Conservation (phyloP, 1,140 invertebrate species). For the Drosophila equinoxialis region DNA sequence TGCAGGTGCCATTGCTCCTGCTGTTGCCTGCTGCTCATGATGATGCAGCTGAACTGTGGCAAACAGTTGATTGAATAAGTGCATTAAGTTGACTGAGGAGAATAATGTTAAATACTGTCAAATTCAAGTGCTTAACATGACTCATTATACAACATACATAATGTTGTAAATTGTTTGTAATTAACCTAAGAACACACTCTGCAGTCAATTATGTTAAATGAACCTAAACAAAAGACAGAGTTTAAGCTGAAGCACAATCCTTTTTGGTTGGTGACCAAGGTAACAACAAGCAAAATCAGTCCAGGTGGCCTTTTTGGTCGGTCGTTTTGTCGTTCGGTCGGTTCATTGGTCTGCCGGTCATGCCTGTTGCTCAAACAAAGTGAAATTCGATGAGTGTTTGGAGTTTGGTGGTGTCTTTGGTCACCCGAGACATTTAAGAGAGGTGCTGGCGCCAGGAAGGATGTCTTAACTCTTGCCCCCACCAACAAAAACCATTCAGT, state of each 20-base stretch:
- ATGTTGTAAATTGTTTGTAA: constrained; percentile 17
- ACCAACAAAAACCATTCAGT: constrained; percentile 32
- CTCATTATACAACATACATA: not conserved
- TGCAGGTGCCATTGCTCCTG: not conserved
- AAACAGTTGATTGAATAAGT: constrained; percentile 49
- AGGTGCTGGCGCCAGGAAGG: constrained; percentile 56
- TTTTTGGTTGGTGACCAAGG: constrained; percentile 24
- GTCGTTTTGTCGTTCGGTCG: constrained; percentile 23
- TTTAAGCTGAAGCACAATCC: not conserved
- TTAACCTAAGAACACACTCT: constrained; percentile 3
- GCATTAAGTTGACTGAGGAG: not conserved
- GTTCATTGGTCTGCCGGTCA: constrained; percentile 23
- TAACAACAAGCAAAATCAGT: constrained; percentile 4
- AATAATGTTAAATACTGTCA: not conserved
- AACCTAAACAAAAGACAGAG: not conserved
- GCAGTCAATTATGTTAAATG: constrained; percentile 11
- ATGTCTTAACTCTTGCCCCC: constrained; percentile 15
- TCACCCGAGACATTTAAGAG: constrained; percentile 53
- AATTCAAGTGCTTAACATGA: constrained; percentile 9
- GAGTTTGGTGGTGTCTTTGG: constrained; percentile 37
- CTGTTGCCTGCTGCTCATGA: not conserved
- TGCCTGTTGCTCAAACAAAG: constrained; percentile 42
- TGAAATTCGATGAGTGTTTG: constrained; percentile 5
- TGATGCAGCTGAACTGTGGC: constrained; percentile 39
- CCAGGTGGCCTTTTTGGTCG: constrained; percentile 21